Conservation (phyloP, 1,140 invertebrate species). For the Orchesella cincta region DNA sequence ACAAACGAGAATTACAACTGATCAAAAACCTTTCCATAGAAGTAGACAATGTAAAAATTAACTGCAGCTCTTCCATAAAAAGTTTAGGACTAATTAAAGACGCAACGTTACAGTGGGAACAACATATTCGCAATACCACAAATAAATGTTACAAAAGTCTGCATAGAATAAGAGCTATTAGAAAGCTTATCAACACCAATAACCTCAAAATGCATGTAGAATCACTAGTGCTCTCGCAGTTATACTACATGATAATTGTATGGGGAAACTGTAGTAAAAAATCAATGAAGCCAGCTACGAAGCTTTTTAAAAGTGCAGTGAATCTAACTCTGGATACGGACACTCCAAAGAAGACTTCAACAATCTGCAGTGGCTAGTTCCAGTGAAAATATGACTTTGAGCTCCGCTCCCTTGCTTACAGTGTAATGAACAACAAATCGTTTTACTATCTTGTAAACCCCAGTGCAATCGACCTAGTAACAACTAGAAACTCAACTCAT, state of each 20-base stretch:
- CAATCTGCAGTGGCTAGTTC: no score
- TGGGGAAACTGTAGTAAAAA: no score
- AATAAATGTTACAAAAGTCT: background rate
- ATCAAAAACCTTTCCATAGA: background rate
- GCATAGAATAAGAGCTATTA: background rate
- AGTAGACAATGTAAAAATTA: background rate
- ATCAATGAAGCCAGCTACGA: no score
- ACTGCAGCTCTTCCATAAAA: background rate
- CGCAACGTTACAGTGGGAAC: background rate
- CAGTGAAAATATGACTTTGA: no score
- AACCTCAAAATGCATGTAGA: background rate
- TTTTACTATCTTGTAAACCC: no score
- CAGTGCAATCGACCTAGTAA: no score
- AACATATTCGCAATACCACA: constrained; percentile 1
- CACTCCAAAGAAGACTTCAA: no score
- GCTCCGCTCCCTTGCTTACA: no score
- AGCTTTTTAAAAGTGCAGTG: no score
- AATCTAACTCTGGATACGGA: no score
- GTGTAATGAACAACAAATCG: no score
- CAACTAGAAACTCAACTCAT: no score
- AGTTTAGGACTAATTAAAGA: constrained; percentile 11
- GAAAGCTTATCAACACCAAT: background rate
- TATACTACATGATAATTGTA: background rate
- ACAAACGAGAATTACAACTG: background rate
- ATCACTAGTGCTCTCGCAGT: background rate